Evolutionary conservation across 2,888 invertebrate species (phyloP).

Genomic region (Lissocephala sabroskyi): DNA sequence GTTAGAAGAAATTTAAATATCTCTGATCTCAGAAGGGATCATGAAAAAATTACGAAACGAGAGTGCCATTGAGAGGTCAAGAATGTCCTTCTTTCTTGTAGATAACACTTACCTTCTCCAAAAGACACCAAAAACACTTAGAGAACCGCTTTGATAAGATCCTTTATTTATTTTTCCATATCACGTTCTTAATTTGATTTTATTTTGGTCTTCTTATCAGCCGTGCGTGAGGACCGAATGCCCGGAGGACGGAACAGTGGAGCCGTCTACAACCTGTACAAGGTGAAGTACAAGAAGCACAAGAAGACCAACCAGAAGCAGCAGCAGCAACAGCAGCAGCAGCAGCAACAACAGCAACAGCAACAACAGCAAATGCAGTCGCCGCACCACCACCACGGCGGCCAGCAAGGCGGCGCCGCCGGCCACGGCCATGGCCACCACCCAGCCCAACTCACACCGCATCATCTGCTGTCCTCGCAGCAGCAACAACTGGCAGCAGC

Average conservation of each 20-base stretch:
- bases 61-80: too few relatives aligned
- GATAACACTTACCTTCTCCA: too few relatives aligned
- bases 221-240: slow-evolving; percentile 99
- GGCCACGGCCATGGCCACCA: slow-evolving; percentile 46
- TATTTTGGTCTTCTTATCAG: too few relatives aligned
- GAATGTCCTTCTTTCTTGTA: too few relatives aligned
- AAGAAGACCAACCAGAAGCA: slow-evolving; percentile 83
- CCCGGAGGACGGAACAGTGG: slow-evolving; percentile 99
- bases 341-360: slow-evolving; percentile 72
- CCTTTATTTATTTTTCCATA: too few relatives aligned
- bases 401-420: slow-evolving; percentile 61
- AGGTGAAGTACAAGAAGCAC: slow-evolving; percentile 99
- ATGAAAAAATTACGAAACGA: too few relatives aligned
- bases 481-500: slow-evolving; percentile 67
- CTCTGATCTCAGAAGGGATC: too few relatives aligned
- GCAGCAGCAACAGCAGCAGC: slow-evolving; percentile 72
- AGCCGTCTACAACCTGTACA: slow-evolving; percentile 98
- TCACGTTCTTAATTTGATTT: too few relatives aligned
- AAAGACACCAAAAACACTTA: too few relatives aligned
- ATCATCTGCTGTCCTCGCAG: slow-evolving; percentile 61
- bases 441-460: slow-evolving; percentile 66
- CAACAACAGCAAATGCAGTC: slow-evolving; percentile 61
- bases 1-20: too few relatives aligned
- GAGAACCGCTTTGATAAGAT: too few relatives aligned
- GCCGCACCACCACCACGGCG: slow-evolving; percentile 69